phyloP scores from a whole-genome alignment of 2,113 vertebrate species.

The Pseudorhombus dupliciocellatus region DNA sequence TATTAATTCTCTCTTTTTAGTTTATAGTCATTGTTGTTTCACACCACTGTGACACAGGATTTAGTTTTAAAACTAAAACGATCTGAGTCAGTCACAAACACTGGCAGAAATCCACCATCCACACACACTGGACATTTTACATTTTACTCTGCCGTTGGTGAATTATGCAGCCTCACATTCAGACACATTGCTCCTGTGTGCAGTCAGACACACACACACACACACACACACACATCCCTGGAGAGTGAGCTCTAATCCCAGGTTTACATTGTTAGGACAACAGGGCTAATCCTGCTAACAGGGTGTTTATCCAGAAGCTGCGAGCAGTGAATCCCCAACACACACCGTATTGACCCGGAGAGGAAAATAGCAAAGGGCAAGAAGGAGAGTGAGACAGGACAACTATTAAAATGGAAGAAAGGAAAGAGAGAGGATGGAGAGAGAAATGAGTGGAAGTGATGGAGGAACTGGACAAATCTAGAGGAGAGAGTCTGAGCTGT shows the following conservation, averaged over 20 bases:
- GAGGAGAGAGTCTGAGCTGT: constrained; percentile 59
- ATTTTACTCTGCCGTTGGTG: no score
- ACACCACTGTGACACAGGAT: no score
- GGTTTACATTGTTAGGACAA: constrained; percentile 84
- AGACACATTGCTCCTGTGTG: not conserved
- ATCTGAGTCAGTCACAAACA: no score
- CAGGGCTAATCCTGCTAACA: constrained; percentile 83
- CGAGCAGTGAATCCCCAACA: constrained; percentile 76
- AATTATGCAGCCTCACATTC: not conserved
- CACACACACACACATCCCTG: constrained; percentile 41
- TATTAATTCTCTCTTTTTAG: no score
- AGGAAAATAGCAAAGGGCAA: constrained; percentile 9
- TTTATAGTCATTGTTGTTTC: no score
- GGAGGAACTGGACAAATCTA: constrained; percentile 9
- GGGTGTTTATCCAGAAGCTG: constrained; percentile 82
- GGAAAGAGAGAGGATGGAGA: not conserved
- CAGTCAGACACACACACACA: constrained; percentile 4
- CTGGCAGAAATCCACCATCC: no score
- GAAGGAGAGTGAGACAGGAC: not conserved
- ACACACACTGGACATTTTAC: no score
- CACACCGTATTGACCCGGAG: constrained; percentile 77
- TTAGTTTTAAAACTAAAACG: no score
- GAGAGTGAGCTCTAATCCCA: constrained; percentile 72
- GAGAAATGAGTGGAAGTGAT: constrained; percentile 19
- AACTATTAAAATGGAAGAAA: constrained; percentile 10